Percentiles rank a stretch among this genome's conserved stretches.
These are phyloP conservation scores for Arothron firmamentum DNA, from an alignment of 2,113 vertebrate genomes.

Conservation along the genomic window DNA sequence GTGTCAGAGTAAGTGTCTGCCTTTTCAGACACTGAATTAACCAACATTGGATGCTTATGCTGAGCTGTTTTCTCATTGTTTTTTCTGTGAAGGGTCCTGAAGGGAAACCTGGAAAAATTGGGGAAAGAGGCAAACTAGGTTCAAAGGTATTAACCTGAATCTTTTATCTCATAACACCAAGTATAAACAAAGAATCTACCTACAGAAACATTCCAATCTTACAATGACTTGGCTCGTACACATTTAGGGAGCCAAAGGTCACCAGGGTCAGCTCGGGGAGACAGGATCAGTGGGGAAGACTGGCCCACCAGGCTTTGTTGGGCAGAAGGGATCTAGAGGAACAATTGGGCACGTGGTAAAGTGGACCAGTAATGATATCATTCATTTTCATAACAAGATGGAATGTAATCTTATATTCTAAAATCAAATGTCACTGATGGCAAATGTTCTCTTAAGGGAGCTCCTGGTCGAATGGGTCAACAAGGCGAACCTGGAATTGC, in stretches of 20 bases:
- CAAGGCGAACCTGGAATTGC: slow-evolving; percentile 90
- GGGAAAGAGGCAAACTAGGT: slow-evolving; percentile 88
- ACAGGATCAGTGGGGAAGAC: slow-evolving; percentile 84
- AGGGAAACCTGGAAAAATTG: slow-evolving; percentile 91
- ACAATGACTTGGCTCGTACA: background rate
- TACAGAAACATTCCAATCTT: background rate
- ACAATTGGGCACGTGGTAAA: slow-evolving; percentile 92
- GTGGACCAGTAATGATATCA: slow-evolving; percentile 35
- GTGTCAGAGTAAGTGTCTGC: slow-evolving; percentile 82
- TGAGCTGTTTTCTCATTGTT: background rate
- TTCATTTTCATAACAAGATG: background rate
- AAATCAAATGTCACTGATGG: background rate
- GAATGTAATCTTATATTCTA: background rate
- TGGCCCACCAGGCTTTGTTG: slow-evolving; percentile 83
- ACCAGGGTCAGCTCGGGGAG: slow-evolving; percentile 89
- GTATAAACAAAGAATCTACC: background rate
- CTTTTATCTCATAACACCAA: background rate
- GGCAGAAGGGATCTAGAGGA: slow-evolving; percentile 95
- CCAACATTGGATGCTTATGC: background rate
- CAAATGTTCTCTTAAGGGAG: slow-evolving; percentile 73
- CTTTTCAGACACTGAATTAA: background rate
- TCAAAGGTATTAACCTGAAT: slow-evolving; percentile 78
- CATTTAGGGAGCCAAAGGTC: slow-evolving; percentile 88
- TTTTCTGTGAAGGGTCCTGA: slow-evolving; percentile 82
- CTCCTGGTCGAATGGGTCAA: slow-evolving; percentile 90